Evolutionary conservation across 92 coral and sea anemone genomes (phyloP), one percentile per base, ranked within the genome.

Genomic region (Umimayanthus chanpuru): DNA sequence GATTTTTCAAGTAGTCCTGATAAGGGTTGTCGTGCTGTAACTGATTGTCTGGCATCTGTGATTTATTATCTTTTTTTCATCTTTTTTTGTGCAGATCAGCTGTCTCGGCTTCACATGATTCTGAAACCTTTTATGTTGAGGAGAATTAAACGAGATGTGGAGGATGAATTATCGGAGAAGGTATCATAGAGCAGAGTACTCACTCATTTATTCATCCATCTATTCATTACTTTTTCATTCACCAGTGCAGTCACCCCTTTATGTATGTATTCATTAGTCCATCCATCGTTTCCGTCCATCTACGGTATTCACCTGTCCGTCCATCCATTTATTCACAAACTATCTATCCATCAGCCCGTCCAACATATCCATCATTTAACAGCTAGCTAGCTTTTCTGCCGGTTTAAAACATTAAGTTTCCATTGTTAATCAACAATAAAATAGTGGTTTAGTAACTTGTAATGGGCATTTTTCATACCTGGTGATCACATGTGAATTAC

Each of bases 61-160:
- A 20, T 38, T 40, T 43, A 23, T n/a, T 20, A 21, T 44, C 4
- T 38, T 21, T 23, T 23, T 44, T 36, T 8, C 39, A 29, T 23
- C 29, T 73, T 88, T 41, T 28, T 72, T 56, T 85, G 40, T 82
- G 5, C 89, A 97, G 99, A 97, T 88, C 99, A 97, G 83, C 92
- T 97, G 43, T 97, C 99, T 81, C 95, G 99, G 66, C 93, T 97
- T n/a, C 99, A 97, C 92, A 97, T 97, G 99, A 97, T 97, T 58
- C 86, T 97, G 77, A 97, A 97, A 49, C 99, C 99, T 32, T 97
- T 97, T 88, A 97, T 97, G 99, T 92, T 97, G 94, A 92, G 99
- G 71, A 91, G 99, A 89, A 97, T 97, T 64, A 97, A 97, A 80
- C 94, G 96, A 15, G 99, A 97, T 89, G 99, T 97, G 43, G 99